Conservation (phyloP, 2,113 vertebrate genomes). For the Diglossa brunneiventris region DNA sequence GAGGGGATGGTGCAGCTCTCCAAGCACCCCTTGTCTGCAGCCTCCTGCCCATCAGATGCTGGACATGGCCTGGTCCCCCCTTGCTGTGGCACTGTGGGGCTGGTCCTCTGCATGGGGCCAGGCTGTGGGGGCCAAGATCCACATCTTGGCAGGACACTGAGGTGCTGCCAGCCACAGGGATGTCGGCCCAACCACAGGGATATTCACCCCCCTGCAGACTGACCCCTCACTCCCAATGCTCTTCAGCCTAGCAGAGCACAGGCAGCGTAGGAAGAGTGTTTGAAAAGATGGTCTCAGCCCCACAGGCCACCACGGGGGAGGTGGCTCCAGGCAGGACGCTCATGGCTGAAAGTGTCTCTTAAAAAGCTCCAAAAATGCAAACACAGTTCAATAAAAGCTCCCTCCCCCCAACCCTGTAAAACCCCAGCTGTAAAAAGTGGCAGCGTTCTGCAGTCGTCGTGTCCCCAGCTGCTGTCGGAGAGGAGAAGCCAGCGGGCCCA, state of each 20-base stretch:
- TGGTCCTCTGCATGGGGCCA: not conserved
- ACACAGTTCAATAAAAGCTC: conserved; percentile 41
- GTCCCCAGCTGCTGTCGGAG: fast-evolving
- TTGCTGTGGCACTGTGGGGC: not conserved
- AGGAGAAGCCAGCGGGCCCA: not conserved
- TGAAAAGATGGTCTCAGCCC: not conserved
- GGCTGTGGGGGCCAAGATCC: not conserved
- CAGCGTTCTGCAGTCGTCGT: not conserved
- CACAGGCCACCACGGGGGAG: not conserved
- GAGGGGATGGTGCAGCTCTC: not conserved
- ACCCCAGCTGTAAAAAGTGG: conserved; percentile 52
- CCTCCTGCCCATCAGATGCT: not conserved
- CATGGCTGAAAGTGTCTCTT: conserved; percentile 1
- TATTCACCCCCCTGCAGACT: not conserved
- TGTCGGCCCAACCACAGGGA: not conserved
- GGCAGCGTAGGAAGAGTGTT: not conserved
- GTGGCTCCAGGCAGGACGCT: not conserved
- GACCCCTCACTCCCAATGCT: not conserved
- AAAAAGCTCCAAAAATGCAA: conserved; percentile 61
- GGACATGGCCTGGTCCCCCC: not conserved
- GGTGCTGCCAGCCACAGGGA: not conserved
- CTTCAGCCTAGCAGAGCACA: not conserved
- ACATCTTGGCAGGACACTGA: fast-evolving
- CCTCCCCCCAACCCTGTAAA: conserved; percentile 28
- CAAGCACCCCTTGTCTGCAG: not conserved